Base-by-base conservation (phyloP, 1,140 invertebrate species). In the Scaptomyza pallida region DNA sequence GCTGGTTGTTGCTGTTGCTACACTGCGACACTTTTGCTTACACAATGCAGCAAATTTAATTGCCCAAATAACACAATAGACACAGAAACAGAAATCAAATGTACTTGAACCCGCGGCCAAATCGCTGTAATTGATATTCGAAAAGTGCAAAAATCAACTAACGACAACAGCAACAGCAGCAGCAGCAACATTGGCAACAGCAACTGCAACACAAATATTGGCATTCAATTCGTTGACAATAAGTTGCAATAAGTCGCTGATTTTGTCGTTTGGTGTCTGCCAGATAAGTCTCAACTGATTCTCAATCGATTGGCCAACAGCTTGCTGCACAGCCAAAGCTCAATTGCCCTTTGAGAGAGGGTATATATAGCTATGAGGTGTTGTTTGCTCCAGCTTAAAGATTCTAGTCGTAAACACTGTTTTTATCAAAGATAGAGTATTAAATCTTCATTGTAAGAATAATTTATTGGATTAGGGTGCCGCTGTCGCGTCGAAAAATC, bases 41-140 rank as follows among this genome's bases (percentile, higher is more conserved):
- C 56, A 68, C 56, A 68, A 68, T 61, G 60, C 37, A 8, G 2
- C 8, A 9, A 30, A 37, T 64, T 64, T 64, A 81, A 86, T 85
- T 73, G 60, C 72, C 68, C 59, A 65, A 80, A 59, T 16, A 48
- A 54, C 33, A 30, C 16, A 30, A 48, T 44, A 62, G 55, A 67
- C 47, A 6, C 26, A 30, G 26, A 30, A 8, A 21, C 19, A 21
- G n/a, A 69, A 73, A 64, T 64, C 23, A 26, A 54, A 37, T 80
- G 80, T 86, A 63, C 80, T 80, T 83, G 79, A 83, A 83, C 79
- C 78, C 65, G 26, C 44, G 16, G 19, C 13, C n/a, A 37, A 37
- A 71, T 59, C 69, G 61, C 37, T 44, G 41, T 57, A 73, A 68
- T 52, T 26, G 59, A 72, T 35, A 64, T 35, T n/a, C 17, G 50